Percentiles rank a stretch among this genome's conserved stretches.
These are phyloP conservation scores for Microtus oregoni DNA, from an alignment of 2,113 vertebrate species.

Conservation along the genomic window DNA sequence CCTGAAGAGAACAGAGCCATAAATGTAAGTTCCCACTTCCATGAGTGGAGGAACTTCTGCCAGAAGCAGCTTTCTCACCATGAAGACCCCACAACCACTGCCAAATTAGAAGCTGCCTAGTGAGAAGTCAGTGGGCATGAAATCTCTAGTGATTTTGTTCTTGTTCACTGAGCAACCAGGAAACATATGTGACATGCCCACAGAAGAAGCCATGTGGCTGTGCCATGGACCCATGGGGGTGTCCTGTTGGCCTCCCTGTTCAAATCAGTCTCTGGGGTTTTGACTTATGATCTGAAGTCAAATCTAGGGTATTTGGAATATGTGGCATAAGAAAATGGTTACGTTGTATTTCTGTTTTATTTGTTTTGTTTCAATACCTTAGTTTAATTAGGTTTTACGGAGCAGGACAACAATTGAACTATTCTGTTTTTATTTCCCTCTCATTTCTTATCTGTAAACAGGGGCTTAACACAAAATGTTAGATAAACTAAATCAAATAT, in stretches of 20 bases:
- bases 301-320: background rate
- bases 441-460: background rate
- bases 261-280: background rate
- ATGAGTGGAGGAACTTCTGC: constrained; percentile 28
- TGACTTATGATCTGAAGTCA: background rate
- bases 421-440: constrained; percentile 31
- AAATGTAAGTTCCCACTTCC: constrained; percentile 23
- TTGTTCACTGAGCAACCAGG: constrained; percentile 57
- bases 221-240: too few relatives aligned
- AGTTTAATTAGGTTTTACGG: constrained; percentile 42
- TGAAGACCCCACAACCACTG: constrained; percentile 46
- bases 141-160: constrained; percentile 73
- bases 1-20: constrained; percentile 34
- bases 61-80: constrained; percentile 73
- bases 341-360: background rate
- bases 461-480: background rate
- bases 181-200: constrained; percentile 61
- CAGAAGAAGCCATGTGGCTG: background rate
- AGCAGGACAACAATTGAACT: constrained; percentile 10
- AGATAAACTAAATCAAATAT: background rate
- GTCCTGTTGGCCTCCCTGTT: background rate
- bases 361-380: constrained; percentile 17
- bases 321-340: background rate
- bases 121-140: constrained; percentile 74
- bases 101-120: constrained; percentile 70